Base-by-base conservation (phyloP, 2,888 invertebrate species). In the Agrotis segetum region DNA sequence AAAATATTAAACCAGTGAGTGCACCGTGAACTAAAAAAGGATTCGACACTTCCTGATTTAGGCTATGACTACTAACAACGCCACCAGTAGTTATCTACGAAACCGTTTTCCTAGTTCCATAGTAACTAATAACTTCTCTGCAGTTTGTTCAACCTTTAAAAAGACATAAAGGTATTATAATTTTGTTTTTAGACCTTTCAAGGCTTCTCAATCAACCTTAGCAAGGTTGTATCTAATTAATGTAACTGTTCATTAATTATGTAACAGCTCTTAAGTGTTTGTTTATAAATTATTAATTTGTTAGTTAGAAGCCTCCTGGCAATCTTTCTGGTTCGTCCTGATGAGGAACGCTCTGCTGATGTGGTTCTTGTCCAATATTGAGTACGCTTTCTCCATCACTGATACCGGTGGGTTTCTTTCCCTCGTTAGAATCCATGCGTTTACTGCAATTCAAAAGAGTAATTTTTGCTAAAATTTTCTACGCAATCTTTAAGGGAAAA, bases 381-480 rank as follows among this genome's bases (percentile, higher is more conserved):
- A 89, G 84, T 97, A 97, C 0, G 97, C 97, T 79, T 96, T 97
- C 80, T 97, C 96, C 86, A 98, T 88, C 0, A 97, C 95, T 29
- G 96, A 89, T 3, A 95, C 85, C 0, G 97, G 90, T 21, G 98
- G 97, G 63, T 96, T 94, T 47, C 96, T 94, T 62, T 96, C 96
- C 84, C 98, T 96, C 0, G 97, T 97, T 62, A 98, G 91, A 68
- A 98, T 97, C 98, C 98, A 96, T 0, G 94, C 90, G 74, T 95
- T 95, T 77, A 94, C 97, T 97, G 89, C 34, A 93, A 92, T 52
- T 52, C 2, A 9, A 44, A 40, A 47, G 24, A 2, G 40, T 40
- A 1, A 11, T 40, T 40, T 40, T 2, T 40, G 40, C 40, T 40
- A 2, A 40, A 40, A 40, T 1, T 6, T 7, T 34, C 34, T 34